Evolutionary conservation across 2,888 invertebrate species (phyloP).

Genomic region (Tipula confusa): DNA sequence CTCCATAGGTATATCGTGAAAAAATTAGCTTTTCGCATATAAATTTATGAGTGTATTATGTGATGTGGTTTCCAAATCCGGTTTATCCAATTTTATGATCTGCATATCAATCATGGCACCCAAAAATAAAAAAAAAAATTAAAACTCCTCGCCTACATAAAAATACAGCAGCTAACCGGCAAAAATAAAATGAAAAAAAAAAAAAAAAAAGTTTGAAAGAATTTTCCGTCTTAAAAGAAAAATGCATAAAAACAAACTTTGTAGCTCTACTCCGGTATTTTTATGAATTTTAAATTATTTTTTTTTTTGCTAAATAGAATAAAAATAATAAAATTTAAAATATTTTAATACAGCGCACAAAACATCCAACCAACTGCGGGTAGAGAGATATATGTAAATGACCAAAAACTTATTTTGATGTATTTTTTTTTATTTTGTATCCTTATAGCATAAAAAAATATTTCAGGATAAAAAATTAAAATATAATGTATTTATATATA

Average conservation of each 20-base stretch:
- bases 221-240: not conserved
- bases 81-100: not conserved
- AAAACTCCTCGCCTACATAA: not conserved
- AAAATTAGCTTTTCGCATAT: no score
- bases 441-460: not conserved
- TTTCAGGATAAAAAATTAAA: not conserved
- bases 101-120: not conserved
- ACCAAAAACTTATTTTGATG: conserved; percentile 1
- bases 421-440: not conserved
- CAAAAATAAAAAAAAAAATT: no score
- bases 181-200: not conserved
- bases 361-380: not conserved
- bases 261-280: not conserved
- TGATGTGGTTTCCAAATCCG: no score
- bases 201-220: not conserved
- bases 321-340: not conserved
- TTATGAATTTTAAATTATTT: not conserved
- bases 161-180: not conserved
- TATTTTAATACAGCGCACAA: not conserved
- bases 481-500: conserved; percentile 7
- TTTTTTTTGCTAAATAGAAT: not conserved
- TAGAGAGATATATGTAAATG: not conserved
- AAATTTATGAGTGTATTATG: no score
- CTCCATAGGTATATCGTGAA: no score
- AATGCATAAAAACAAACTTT: not conserved